Percentiles rank a stretch among this genome's conserved stretches.
Conservation (phyloP, 1,140 invertebrate genomes). For the Drosophila tani region DNA sequence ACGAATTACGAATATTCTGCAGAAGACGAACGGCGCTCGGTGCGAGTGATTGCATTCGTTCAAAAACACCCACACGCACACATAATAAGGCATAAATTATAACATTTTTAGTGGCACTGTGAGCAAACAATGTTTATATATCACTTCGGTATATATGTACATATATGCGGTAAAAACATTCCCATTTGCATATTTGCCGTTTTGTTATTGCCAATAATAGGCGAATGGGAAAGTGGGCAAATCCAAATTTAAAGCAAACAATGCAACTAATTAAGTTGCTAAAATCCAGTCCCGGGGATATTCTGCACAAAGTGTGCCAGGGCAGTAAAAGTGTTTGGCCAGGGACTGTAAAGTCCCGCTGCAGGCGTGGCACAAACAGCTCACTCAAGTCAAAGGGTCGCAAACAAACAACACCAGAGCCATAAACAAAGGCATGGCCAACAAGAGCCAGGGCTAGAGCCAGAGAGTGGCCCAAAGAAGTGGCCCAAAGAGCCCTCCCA, state of each 20-base stretch:
- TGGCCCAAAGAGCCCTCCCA: constrained; percentile 18
- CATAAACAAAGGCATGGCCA: constrained; percentile 28
- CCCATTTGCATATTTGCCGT: constrained; percentile 41
- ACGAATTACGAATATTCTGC: constrained; percentile 32
- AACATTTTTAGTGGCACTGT: constrained; percentile 28
- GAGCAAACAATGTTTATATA: constrained; percentile 45
- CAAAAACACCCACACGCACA: constrained; percentile 6
- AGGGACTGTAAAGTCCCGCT: constrained; percentile 29
- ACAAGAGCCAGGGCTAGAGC: neutral
- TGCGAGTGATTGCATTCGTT: constrained; percentile 48
- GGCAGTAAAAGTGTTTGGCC: constrained; percentile 19
- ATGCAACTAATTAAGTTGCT: constrained; percentile 50
- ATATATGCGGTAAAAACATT: constrained; percentile 8
- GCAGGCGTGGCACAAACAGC: constrained; percentile 28
- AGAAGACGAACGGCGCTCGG: constrained; percentile 16
- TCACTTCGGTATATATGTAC: constrained; percentile 30
- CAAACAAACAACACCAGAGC: constrained; percentile 30
- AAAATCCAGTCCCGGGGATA: constrained; percentile 6
- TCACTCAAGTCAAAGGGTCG: constrained; percentile 44
- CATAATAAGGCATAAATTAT: constrained; percentile 60
- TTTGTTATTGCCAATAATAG: constrained; percentile 7
- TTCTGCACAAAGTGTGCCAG: no score
- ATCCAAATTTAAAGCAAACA: constrained; percentile 38
- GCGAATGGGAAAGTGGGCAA: neutral
- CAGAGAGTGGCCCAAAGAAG: constrained; percentile 21